Base-by-base conservation (phyloP, 2,113 vertebrate species). In the Petrocephalus microphthalmus region DNA sequence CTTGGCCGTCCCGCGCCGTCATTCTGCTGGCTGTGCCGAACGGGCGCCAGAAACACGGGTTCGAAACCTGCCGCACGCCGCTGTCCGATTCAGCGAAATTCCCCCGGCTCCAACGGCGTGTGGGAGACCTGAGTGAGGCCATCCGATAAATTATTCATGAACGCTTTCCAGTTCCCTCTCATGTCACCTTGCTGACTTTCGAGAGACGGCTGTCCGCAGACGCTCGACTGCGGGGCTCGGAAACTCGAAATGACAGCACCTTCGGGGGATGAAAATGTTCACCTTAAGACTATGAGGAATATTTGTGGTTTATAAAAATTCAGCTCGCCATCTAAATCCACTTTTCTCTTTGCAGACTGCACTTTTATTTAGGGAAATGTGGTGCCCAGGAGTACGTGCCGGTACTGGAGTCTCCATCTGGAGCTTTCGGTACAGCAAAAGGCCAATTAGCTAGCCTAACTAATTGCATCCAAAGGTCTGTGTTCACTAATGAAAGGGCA, bases 61-160 rank as follows among this genome's bases (percentile, higher is more conserved):
- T 64, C 52, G 45, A 45, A 57, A 33, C 15, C 54, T 4, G 29
- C 33, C 29, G 29, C 85, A 19, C 54, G 29, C 47, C 37, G 7
- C 56, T 47, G 56, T 64, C 49, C 1, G 85, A 60, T 22, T 8
- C 85, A 47, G 85, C 20, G 7, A 47, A 45, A 86, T 45, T 17
- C 29, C 15, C 33, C 7, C 54, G 47, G 17, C 33, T 5, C 85
- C 33, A 3, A 13, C 5, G 37, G 54, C 37, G n/a, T 37, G 67
- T 53, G 56, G 84, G 67, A 87, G 53, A 64, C 52, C 71, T 53
- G 42, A 84, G 67, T 51, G 78, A 88, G 87, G 33, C 84, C 84
- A 6, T 52, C 45, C 45, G 10, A 92, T 90, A 87, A 92, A 92
- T 91, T 87, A 93, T 93, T 89, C 78, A 91, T 89, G 90, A 91